Evolutionary conservation across 2,113 vertebrate genomes (phyloP).

Genomic region (Caranx ignobilis): DNA sequence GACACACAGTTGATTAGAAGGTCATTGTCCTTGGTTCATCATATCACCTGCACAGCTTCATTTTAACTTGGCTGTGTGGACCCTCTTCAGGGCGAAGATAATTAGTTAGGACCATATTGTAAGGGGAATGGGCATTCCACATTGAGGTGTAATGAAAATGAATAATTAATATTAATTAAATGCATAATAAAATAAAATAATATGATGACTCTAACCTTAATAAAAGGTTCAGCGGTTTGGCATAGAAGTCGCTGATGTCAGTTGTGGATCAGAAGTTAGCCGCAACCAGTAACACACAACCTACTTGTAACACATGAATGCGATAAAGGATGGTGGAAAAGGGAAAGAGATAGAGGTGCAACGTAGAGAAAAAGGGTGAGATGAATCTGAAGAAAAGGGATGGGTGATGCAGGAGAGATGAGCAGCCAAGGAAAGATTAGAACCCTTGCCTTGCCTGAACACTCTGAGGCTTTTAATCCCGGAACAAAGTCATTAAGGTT

Average conservation of each 20-base stretch:
- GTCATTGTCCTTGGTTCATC: conserved; percentile 1
- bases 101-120: neutral
- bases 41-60: neutral
- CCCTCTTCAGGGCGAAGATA: neutral
- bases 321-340: neutral
- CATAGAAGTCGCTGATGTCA: too few relatives aligned
- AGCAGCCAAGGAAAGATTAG: conserved; percentile 72
- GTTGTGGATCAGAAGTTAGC: neutral
- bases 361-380: neutral
- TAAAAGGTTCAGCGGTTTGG: neutral
- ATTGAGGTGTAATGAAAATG: neutral
- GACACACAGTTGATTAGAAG: neutral
- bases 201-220: too few relatives aligned
- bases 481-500: conserved; percentile 84
- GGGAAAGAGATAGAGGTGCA: neutral
- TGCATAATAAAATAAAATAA: neutral
- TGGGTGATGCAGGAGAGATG: conserved; percentile 26
- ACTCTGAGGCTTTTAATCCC: conserved; percentile 79
- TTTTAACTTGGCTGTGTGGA: neutral
- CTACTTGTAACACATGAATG: conserved; percentile 2
- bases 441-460: conserved; percentile 74
- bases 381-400: conserved; percentile 20
- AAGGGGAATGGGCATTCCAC: neutral
- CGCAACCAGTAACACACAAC: conserved; percentile 13
- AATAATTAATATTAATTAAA: neutral